Evolutionary conservation across 2,797 vertebrate genomes (phyloP).

Genomic region (Poecilia gillii): DNA sequence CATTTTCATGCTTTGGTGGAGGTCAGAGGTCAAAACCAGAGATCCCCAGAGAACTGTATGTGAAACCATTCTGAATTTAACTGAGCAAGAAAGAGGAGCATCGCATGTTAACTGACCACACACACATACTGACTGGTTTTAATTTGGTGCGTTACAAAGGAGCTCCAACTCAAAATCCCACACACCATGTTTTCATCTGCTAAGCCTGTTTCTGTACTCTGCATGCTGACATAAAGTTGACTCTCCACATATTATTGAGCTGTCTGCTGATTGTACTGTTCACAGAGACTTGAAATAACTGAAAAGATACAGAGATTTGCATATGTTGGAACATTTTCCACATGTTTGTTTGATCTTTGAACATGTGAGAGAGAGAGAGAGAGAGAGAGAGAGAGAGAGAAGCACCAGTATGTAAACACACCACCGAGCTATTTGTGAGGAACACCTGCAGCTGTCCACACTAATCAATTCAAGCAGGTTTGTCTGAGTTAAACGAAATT

Average conservation of each 20-base stretch:
- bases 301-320: neutral
- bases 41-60: constrained; percentile 36
- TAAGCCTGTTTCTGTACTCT: neutral
- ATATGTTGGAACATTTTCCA: neutral
- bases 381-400: neutral
- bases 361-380: neutral
- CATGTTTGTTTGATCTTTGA: neutral
- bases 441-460: neutral
- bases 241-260: neutral
- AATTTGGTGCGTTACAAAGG: constrained; percentile 1
- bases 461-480: neutral
- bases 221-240: neutral
- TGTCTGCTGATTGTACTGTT: neutral
- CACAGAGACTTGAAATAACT: neutral
- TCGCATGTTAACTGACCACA: constrained; percentile 37
- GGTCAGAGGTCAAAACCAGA: constrained; percentile 64
- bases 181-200: neutral
- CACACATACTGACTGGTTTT: constrained; percentile 6
- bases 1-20: constrained; percentile 29
- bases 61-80: constrained; percentile 21
- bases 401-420: neutral
- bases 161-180: neutral
- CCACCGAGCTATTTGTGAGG: neutral
- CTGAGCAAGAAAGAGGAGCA: constrained; percentile 29
- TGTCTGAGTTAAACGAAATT: constrained; percentile 1